These are phyloP conservation scores for Percina caprodes DNA, from an alignment of 2,113 vertebrate genomes.

Conservation along the genomic window DNA sequence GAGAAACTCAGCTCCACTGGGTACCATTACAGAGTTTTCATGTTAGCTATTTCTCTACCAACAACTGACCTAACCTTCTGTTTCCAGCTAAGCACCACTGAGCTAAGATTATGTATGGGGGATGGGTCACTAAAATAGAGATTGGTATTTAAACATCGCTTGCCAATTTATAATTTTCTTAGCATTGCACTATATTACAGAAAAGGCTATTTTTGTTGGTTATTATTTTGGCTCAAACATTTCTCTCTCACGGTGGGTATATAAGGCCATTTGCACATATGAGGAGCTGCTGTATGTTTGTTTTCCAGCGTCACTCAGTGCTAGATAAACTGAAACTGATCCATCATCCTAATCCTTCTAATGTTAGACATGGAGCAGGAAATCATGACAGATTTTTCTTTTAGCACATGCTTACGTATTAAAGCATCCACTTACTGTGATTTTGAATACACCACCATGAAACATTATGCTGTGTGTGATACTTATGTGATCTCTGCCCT, in stretches of 20 bases:
- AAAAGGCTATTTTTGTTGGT: neutral
- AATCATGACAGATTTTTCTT: neutral
- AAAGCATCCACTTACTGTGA: neutral
- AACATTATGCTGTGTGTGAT: neutral
- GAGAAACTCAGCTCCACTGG: slow-evolving; percentile 53
- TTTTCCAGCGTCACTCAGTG: neutral
- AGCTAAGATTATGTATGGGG: slow-evolving; percentile 48
- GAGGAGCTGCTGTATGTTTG: slow-evolving; percentile 23
- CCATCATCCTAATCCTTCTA: slow-evolving; percentile 11
- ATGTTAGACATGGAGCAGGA: neutral
- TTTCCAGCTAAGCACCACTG: slow-evolving; percentile 57
- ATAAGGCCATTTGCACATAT: neutral
- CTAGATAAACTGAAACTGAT: neutral
- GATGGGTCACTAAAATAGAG: slow-evolving; percentile 19
- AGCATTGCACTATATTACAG: neutral
- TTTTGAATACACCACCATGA: slow-evolving; percentile 4
- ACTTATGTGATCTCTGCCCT: neutral
- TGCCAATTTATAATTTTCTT: neutral
- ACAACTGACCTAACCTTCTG: slow-evolving; percentile 64
- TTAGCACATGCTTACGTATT: neutral
- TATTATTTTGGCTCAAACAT: neutral
- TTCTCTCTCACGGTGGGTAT: neutral
- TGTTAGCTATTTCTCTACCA: slow-evolving; percentile 65
- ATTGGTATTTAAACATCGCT: neutral
- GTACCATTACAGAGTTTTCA: slow-evolving; percentile 62